Evolutionary conservation across 2,113 vertebrate species (phyloP).

Genomic region (Rhinopithecus roxellana): DNA sequence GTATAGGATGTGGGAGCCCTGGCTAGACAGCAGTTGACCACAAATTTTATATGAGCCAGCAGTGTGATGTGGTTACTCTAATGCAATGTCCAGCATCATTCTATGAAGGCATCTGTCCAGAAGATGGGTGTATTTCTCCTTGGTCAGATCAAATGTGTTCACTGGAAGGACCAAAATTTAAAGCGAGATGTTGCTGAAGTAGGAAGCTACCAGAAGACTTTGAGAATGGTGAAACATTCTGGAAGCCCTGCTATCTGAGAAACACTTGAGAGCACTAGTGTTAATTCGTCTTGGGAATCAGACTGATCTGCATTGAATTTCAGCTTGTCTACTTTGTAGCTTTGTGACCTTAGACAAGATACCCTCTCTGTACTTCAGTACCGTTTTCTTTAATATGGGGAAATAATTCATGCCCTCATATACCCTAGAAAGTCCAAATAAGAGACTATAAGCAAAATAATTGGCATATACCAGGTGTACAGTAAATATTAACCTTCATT

Average conservation of each 20-base stretch:
- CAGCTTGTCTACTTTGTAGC: neutral
- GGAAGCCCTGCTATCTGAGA: neutral
- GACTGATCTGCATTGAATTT: neutral
- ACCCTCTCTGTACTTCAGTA: too few relatives aligned
- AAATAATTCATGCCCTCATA: neutral
- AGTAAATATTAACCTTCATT: neutral
- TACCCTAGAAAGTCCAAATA: neutral
- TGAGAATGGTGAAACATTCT: neutral
- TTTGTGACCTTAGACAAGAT: neutral
- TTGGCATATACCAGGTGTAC: neutral
- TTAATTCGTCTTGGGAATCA: neutral
- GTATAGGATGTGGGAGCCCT: constrained; percentile 64
- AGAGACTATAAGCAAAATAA: neutral
- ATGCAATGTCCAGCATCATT: constrained; percentile 18
- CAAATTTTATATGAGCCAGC: constrained; percentile 47
- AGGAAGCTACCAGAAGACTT: neutral
- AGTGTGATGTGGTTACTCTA: constrained; percentile 35
- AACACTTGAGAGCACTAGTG: neutral
- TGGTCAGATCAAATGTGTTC: neutral
- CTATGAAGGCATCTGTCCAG: constrained; percentile 26
- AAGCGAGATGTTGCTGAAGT: neutral
- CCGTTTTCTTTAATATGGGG: neutral
- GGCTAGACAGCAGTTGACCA: constrained; percentile 68
- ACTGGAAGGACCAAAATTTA: constrained; percentile 6
- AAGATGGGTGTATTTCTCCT: neutral